Base-by-base conservation (phyloP, 1,140 invertebrate genomes). In the Magallana gigas region DNA sequence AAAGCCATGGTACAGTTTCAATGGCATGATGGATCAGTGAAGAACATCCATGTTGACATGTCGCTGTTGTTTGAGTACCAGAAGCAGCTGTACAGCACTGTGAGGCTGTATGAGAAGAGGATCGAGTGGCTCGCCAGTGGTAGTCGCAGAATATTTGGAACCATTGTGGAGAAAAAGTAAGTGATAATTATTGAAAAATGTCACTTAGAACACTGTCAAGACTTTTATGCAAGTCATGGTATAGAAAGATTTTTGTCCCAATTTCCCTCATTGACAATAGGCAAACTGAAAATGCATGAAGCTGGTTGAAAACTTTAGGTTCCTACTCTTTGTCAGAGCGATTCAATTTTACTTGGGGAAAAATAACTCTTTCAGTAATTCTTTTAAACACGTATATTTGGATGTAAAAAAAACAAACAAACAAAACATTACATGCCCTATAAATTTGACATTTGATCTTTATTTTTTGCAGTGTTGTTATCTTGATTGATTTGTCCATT, bases 41-140 rank as follows among this genome's bases (percentile, higher is more conserved):
- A 93, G 89, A 95, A 95, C 89, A 91, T 95, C 58, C 95, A 95
- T 86, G 94, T 95, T 16, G 94, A 95, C 88, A 92, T 95, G 92
- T 91, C 93, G 1, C 91, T 93, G 86, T 87, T 95, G 71, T 95
- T 95, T 93, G 94, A 95, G 85, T 95, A 95, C 90, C 95, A 95
- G 91, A 95, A 95, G 89, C 92, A 94, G 84, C 91, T 95, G 8
- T 93, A 92, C 83, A 92, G 92, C 18, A 91, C 90, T 48, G 95
- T 95, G 7, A 90, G 91, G 57, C 85, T 95, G 85, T 95, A 93
- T 90, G 94, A 95, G 80, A 92, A 93, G 80, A 88, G 95, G 80
- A 92, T 95, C 7, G 93, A 95, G 68, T 95, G 95, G 95, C 90
- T 95, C 23, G 94, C 94, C 12, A 92, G 85, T 62, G 93, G 92